Evolutionary conservation across 1,140 invertebrate genomes (phyloP).

Genomic region (Trichonephila inaurata): DNA sequence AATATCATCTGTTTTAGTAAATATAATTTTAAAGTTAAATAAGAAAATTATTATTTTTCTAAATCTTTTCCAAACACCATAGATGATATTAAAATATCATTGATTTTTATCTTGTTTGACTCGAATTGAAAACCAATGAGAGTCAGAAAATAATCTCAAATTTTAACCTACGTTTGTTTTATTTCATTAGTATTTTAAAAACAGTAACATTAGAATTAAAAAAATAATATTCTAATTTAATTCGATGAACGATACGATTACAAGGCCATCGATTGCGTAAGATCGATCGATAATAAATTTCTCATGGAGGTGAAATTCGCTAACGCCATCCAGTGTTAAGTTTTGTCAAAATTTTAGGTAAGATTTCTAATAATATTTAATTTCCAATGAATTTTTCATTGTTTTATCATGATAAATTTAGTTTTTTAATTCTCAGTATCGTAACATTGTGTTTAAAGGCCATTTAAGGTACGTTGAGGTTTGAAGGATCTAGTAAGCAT

Average conservation of each 20-base stretch:
- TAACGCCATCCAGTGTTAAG: slow-evolving; percentile 77
- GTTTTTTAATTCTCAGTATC: slow-evolving; percentile 24
- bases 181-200: too few species aligned
- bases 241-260: slow-evolving; percentile 13
- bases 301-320: slow-evolving; percentile 64
- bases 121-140: too few species aligned
- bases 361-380: slow-evolving; percentile 64
- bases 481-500: slow-evolving; percentile 7
- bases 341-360: slow-evolving; percentile 76
- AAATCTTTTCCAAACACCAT: too few species aligned
- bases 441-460: not conserved
- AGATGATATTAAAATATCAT: too few species aligned
- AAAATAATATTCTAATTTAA: not conserved
- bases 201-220: too few species aligned
- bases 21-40: too few species aligned
- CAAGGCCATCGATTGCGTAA: not conserved
- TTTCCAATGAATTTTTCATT: slow-evolving; percentile 9
- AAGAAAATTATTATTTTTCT: too few species aligned
- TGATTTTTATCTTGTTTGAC: too few species aligned
- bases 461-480: slow-evolving; percentile 12
- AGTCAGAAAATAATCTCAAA: too few species aligned
- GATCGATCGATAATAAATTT: slow-evolving; percentile 50
- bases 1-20: too few species aligned
- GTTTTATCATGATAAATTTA: slow-evolving; percentile 47
- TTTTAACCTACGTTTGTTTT: too few species aligned